phyloP scores from a whole-genome alignment of 1,140 invertebrate species.

The Listronotus oregonensis region DNA sequence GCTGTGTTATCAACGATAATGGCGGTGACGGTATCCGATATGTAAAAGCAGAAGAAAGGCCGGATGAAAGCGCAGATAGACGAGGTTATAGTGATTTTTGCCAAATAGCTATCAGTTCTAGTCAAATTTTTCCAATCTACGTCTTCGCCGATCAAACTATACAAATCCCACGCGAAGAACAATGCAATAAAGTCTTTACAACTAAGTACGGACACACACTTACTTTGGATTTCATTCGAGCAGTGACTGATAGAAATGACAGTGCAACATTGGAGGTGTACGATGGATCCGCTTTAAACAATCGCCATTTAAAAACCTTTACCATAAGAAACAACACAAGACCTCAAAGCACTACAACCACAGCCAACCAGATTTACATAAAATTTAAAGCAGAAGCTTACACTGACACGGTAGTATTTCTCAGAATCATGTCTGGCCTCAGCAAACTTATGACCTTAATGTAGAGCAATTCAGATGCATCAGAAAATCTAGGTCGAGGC shows the following conservation, averaged over 20 bases:
- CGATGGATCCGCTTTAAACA: slow-evolving; percentile 73
- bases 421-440: slow-evolving; percentile 76
- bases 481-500: slow-evolving; percentile 91
- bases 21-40: slow-evolving; percentile 86
- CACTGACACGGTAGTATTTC: slow-evolving; percentile 72
- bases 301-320: slow-evolving; percentile 72
- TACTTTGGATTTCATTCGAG: slow-evolving; percentile 81
- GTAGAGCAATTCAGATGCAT: slow-evolving; percentile 82
- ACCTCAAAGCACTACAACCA: slow-evolving; percentile 83
- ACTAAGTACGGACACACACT: slow-evolving; percentile 77
- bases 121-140: slow-evolving; percentile 81
- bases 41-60: slow-evolving; percentile 76
- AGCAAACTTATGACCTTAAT: slow-evolving; percentile 85
- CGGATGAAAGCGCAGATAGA: slow-evolving; percentile 71
- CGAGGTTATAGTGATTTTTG: slow-evolving; percentile 78
- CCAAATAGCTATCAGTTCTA: slow-evolving; percentile 77
- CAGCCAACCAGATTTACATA: slow-evolving; percentile 75
- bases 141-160: slow-evolving; percentile 77
- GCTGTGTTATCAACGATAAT: slow-evolving; percentile 77
- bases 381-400: slow-evolving; percentile 72
- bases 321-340: slow-evolving; percentile 77
- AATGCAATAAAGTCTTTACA: slow-evolving; percentile 78
- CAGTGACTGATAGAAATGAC: slow-evolving; percentile 74
- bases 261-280: slow-evolving; percentile 75
- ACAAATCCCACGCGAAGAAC: slow-evolving; percentile 67